These are phyloP conservation scores for Temnothorax unifasciatus DNA, from an alignment of 2,888 invertebrate genomes.

Conservation along the genomic window DNA sequence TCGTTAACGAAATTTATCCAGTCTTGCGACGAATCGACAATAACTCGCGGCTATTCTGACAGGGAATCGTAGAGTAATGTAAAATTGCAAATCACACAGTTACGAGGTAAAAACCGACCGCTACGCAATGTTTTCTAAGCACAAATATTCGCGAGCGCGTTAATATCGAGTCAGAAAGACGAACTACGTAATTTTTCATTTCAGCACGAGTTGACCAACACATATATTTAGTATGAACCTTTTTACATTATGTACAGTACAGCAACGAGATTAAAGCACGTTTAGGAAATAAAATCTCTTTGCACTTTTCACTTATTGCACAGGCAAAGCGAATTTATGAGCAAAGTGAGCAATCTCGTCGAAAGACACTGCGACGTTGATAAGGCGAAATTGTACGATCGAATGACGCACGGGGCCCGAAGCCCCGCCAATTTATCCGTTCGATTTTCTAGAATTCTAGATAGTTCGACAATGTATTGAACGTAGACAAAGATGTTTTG, in stretches of 20 bases:
- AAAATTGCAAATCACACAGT: slow-evolving; percentile 7
- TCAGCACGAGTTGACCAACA: not conserved
- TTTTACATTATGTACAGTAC: not conserved
- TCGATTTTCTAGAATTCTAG: not conserved
- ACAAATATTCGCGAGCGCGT: not conserved
- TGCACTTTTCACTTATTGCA: not conserved
- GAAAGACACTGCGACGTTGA: not conserved
- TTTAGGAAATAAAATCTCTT: not conserved
- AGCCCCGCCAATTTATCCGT: not conserved
- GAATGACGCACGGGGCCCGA: too few relatives aligned
- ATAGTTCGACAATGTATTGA: not conserved
- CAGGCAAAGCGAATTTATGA: not conserved
- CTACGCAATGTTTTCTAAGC: not conserved
- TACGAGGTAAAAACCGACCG: not conserved
- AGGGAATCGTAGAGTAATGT: slow-evolving; percentile 1
- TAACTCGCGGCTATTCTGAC: not conserved
- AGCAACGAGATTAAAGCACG: not conserved
- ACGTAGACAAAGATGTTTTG: not conserved
- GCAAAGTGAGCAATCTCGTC: not conserved
- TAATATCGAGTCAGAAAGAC: not conserved
- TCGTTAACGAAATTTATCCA: slow-evolving; percentile 54
- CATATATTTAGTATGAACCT: not conserved
- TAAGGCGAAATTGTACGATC: not conserved
- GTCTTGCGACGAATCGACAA: slow-evolving; percentile 24
- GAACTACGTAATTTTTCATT: not conserved